Percentiles rank a stretch among this genome's conserved stretches.
Conservation (phyloP, 2,888 invertebrate genomes). For the Pseudeuparius sepicola region DNA sequence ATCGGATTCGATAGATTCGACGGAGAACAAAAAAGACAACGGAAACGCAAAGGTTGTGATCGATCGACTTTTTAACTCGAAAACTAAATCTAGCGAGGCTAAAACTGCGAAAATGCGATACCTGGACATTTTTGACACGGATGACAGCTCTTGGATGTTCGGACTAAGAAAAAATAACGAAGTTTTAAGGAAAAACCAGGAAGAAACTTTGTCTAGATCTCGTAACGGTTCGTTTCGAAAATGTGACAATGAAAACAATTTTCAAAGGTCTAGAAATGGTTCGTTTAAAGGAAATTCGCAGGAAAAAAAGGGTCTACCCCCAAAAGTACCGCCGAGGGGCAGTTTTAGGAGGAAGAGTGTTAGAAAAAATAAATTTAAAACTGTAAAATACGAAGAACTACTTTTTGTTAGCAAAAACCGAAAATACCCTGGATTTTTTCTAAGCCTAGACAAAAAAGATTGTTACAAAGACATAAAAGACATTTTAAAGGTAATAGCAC, state of each 20-base stretch:
- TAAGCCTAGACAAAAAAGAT: conserved; percentile 24
- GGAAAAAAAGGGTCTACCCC: conserved; percentile 7
- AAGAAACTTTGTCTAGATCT: conserved; percentile 15
- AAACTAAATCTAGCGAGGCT: conserved; percentile 50
- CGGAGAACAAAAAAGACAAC: conserved; percentile 28
- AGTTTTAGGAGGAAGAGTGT: conserved; percentile 48
- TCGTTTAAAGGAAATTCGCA: conserved; percentile 15
- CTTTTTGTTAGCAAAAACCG: conserved; percentile 25
- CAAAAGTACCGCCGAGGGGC: conserved; percentile 30
- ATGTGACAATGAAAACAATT: too few relatives aligned
- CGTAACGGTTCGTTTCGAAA: conserved; percentile 18
- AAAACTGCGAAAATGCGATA: conserved; percentile 52
- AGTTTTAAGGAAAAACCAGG: too few relatives aligned
- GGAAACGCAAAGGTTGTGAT: conserved; percentile 25
- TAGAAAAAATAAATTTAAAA: conserved; percentile 31
- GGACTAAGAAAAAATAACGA: conserved; percentile 25
- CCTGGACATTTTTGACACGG: conserved; percentile 41
- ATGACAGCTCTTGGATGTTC: conserved; percentile 29
- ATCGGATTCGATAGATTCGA: conserved; percentile 51
- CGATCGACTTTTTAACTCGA: conserved; percentile 44
- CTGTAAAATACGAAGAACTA: conserved; percentile 26
- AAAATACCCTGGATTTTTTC: conserved; percentile 26
- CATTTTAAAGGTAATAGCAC: conserved; percentile 13
- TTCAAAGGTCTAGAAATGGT: too few relatives aligned
- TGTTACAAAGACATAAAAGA: conserved; percentile 29